A percentile compares a stretch with the other conserved stretches of the same genome.
These are phyloP conservation scores for Timandra comae DNA, from an alignment of 2,888 invertebrate species.

Conservation along the genomic window DNA sequence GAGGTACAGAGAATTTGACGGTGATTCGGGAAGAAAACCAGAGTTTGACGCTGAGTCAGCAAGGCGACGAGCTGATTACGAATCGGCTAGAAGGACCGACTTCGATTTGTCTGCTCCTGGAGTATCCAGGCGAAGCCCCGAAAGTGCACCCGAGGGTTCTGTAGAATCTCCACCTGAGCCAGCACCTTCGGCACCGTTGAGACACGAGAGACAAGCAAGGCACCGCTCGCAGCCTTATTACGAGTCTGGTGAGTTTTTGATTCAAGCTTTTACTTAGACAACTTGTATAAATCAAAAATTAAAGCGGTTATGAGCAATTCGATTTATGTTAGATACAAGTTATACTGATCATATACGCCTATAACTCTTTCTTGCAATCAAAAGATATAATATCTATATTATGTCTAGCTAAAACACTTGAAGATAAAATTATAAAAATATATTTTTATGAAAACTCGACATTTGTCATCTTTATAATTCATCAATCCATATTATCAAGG, in stretches of 20 bases:
- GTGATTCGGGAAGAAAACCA: constrained; percentile 55
- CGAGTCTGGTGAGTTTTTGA: constrained; percentile 66
- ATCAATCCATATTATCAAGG: no score
- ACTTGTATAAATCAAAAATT: no score
- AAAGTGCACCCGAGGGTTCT: constrained; percentile 67
- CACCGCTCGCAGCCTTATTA: constrained; percentile 66
- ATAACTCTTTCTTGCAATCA: no score
- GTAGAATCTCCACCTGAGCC: constrained; percentile 70
- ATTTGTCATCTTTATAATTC: no score
- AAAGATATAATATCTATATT: no score
- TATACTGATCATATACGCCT: no score
- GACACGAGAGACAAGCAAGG: constrained; percentile 55
- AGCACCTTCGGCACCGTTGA: constrained; percentile 64
- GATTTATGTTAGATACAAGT: no score
- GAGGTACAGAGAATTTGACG: constrained; percentile 54
- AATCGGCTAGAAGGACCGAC: constrained; percentile 66
- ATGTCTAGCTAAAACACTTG: no score
- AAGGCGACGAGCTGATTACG: constrained; percentile 65
- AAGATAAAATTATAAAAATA: no score
- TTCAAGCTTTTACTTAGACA: no score
- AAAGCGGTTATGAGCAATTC: no score
- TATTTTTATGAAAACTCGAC: no score
- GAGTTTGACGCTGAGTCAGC: constrained; percentile 66
- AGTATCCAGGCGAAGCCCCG: constrained; percentile 59
- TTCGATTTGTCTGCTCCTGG: constrained; percentile 67